Base-by-base conservation (phyloP, 1,140 invertebrate species). In the Papilio polyxenes region DNA sequence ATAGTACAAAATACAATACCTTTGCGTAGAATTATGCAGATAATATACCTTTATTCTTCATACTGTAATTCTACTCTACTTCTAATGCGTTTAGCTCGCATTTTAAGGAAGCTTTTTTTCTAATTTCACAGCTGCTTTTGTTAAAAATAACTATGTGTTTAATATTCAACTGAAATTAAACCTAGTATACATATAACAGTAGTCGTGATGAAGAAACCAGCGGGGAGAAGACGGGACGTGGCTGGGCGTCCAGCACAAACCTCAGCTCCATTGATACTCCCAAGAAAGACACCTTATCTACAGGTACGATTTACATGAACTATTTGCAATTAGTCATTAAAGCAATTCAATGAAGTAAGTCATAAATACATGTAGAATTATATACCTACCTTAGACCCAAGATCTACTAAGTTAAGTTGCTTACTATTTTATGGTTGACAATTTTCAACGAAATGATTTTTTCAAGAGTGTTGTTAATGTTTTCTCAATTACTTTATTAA, bases 171-270 rank as follows among this genome's bases (percentile, higher is more conserved):
- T 5, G n/a, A 17, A 72, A 20, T 44, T 75, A 76, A 76, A 23
- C 37, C 10, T n/a, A 65, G 13, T 65, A 65, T 3, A 31, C 31
- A 4, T 72, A 13, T 82, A 78, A 48, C 87, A 94, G 93, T 69
- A 87, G 87, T 85, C 92, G 93, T 90, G 93, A 93, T 86, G 93
- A 91, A 81, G 91, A 92, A 80, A 88, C 87, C 88, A 91, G 88
- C 76, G 85, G 76, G 82, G 92, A 89, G 84, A 93, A 89, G 84
- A 82, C 86, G 17, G 89, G 89, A 23, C 91, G 91, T 69, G 95
- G 95, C 88, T 96, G 96, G 96, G 95, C 94, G 83, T 96, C 95
- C 88, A 96, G 93, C 84, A 92, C 93, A 44, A 95, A 95, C 85
- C 92, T 95, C 48, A 93, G 90, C 86, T 85, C 87, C 31, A 84